Evolutionary conservation across 1,140 invertebrate species (phyloP).

Genomic region (Temnothorax curvispinosus): DNA sequence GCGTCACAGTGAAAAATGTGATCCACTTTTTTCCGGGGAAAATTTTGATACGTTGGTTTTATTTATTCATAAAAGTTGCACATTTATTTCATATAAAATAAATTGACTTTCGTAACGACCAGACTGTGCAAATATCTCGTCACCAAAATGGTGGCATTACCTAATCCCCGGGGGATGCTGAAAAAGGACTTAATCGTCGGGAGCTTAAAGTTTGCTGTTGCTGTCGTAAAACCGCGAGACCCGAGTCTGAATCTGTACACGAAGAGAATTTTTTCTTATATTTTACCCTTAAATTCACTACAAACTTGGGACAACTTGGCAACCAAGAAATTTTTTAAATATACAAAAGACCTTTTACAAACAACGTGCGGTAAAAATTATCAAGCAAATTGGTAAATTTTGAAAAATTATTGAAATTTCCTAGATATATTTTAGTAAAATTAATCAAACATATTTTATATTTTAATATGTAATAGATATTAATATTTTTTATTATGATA

Average conservation of each 20-base stretch:
- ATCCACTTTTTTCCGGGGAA: neutral
- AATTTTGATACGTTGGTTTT: neutral
- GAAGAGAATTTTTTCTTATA: too few relatives aligned
- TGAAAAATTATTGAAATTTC: too few relatives aligned
- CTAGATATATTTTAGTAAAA: too few relatives aligned
- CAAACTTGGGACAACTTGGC: too few relatives aligned
- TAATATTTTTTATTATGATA: too few relatives aligned
- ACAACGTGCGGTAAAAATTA: too few relatives aligned
- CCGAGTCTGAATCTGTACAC: neutral
- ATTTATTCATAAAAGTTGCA: slow-evolving; percentile 8
- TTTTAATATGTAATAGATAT: too few relatives aligned
- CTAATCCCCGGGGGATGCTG: neutral
- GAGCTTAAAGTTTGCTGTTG: slow-evolving; percentile 42
- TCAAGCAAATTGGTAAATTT: too few relatives aligned
- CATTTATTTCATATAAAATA: neutral
- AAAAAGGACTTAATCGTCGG: slow-evolving; percentile 41
- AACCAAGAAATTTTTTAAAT: too few relatives aligned
- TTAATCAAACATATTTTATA: too few relatives aligned
- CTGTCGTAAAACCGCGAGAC: slow-evolving; percentile 11
- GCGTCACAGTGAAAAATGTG: slow-evolving; percentile 26
- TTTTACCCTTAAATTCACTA: too few relatives aligned
- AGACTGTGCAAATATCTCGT: neutral
- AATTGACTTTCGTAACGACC: slow-evolving; percentile 23
- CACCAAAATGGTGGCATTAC: slow-evolving; percentile 13
- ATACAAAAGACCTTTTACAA: too few relatives aligned